Evolutionary conservation across 2,113 vertebrate species (phyloP), one percentile per base, ranked within the genome.

Genomic region (Aphyosemion australe): DNA sequence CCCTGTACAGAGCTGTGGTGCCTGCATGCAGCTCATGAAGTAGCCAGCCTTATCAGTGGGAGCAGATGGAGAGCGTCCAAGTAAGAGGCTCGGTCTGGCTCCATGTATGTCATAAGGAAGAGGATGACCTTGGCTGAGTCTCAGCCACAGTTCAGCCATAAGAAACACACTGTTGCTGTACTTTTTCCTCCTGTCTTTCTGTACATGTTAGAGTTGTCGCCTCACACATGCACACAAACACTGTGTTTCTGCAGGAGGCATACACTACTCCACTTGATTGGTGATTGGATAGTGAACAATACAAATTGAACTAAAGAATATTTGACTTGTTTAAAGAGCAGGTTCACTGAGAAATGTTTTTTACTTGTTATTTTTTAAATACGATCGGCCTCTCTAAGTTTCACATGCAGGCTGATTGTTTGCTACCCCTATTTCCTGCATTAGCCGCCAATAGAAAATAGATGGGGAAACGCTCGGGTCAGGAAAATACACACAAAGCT

Each of bases 21-120:
- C 73, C 55, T 69, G 56, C 52, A 62, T 62, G 62, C 75, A 79
- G 70, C 53, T 56, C 75, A 66, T 61, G 74, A 65, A 81, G 71
- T 78, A 65, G 80, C 79, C 20, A 6, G 18, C 53, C 81, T 88
- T 88, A 88, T 89, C 86, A 78, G 83, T 48, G 56, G 62, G 46
- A 83, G 78, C 87, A 88, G 87, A 90, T 90, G 87, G 84, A 87
- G 81, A 82, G 74, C 26, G 42, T 89, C 87, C 87, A 79, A 87
- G 70, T 86, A 80, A 88, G 80, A 82, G 78, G 43, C 74, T 79
- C 80, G 62, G 84, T 83, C 88, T 84, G 88, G 71, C 89, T 89
- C 89, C 86, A 88, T 84, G 85, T 85, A 84, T 87, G 86, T 88
- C 87, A 86, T 74, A 78, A 84, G 65, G 76, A 87, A 82, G 79